Evolutionary conservation across 2,797 vertebrate species (phyloP).

Genomic region (Falco biarmicus): DNA sequence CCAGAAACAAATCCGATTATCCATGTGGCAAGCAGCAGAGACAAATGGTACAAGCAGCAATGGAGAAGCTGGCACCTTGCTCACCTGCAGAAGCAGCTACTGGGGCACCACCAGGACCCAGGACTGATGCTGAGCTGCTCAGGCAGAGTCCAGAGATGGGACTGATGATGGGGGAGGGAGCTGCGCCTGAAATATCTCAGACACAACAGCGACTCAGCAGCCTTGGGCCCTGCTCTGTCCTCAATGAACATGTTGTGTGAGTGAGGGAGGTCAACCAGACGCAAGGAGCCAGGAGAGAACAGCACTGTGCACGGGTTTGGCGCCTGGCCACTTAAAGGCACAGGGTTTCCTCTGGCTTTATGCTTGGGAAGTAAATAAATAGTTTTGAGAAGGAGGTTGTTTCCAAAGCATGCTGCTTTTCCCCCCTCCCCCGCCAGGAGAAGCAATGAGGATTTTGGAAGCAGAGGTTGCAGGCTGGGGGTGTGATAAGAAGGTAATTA

Average conservation of each 20-base stretch:
- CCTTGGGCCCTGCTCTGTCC: neutral
- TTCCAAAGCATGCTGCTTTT: neutral
- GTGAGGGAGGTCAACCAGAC: neutral
- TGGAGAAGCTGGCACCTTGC: neutral
- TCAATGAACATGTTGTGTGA: slow-evolving; percentile 49
- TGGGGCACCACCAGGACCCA: neutral
- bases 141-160: neutral
- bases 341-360: neutral
- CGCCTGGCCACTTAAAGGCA: neutral
- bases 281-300: neutral
- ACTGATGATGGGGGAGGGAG: neutral
- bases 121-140: neutral
- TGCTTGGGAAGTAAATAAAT: neutral
- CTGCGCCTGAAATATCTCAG: slow-evolving; percentile 35
- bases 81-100: neutral
- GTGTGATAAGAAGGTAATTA: neutral
- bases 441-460: neutral
- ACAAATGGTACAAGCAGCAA: neutral
- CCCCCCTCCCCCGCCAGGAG: too few species aligned
- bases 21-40: neutral
- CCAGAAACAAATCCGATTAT: neutral
- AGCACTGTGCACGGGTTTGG: neutral
- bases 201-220: neutral
- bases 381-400: neutral
- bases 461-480: neutral